Percentiles rank a stretch among this genome's conserved stretches.
Evolutionary conservation across 2,113 vertebrate genomes (phyloP).

Genomic region (Merops nubicus): DNA sequence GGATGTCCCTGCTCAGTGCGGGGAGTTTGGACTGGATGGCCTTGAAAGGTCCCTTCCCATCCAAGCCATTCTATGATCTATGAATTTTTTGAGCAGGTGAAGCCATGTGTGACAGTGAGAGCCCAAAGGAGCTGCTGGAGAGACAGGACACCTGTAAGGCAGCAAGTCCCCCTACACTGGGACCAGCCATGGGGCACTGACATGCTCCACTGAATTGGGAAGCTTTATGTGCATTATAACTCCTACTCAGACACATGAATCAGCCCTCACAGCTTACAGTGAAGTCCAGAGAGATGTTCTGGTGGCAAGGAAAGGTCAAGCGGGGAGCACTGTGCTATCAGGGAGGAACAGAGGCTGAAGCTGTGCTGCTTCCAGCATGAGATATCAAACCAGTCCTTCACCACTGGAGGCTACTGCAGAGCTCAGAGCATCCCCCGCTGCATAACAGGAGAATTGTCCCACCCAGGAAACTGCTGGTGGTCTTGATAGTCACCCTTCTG

Average conservation of each 20-base stretch:
- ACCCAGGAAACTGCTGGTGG: not conserved
- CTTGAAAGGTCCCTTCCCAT: not conserved
- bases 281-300: rapidly evolving
- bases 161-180: not conserved
- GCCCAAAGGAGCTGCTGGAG: not conserved
- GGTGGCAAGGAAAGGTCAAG: not conserved
- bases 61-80: not conserved
- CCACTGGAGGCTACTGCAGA: not conserved
- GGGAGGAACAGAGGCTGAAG: not conserved
- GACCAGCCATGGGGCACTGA: rapidly evolving
- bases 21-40: not conserved
- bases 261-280: not conserved
- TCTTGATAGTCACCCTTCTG: not conserved
- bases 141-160: rapidly evolving
- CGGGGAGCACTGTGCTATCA: rapidly evolving
- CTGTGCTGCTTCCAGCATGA: not conserved
- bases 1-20: not conserved
- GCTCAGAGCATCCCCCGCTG: not conserved
- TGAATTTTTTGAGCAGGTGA: not conserved
- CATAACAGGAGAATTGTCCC: not conserved
- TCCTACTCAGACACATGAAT: rapidly evolving
- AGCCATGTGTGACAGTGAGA: rapidly evolving
- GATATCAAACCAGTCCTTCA: not conserved
- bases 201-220: not conserved
- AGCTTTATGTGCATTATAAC: not conserved